Base-by-base conservation (phyloP, 2,888 invertebrate species). In the Saturnia japonica region DNA sequence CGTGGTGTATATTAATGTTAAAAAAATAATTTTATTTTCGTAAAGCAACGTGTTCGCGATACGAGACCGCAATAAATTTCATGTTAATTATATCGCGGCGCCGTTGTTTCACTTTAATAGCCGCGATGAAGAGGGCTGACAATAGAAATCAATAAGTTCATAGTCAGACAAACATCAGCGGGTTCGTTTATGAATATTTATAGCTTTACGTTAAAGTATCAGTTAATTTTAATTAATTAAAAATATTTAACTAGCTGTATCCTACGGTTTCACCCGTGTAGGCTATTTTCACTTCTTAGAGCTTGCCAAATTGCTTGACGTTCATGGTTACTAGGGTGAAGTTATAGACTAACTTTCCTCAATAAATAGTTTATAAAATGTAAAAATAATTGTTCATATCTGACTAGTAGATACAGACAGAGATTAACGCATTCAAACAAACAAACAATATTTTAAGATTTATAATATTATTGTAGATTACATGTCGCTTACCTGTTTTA, bases 31-130 rank as follows among this genome's bases (percentile, higher is more conserved):
- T 83, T 82, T 78, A 86, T 88, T 90, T 88, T 85, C 86, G 85
- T 89, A 85, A 85, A 89, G 87, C 90, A 88, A 83, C 86, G 80
- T 91, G 91, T 91, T 89, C 80, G 86, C 88, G 90, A 93, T 90
- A 91, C 78, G 83, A 80, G 83, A 73, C 76, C 73, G 83, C 76
- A 77, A 85, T 92, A 91, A 92, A 91, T 92, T 91, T 88, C 84
- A 85, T 82, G 82, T 84, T 91, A 88, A 91, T 91, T 91, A 88
- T 88, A 86, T 85, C 82, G 84, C 82, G 77, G 79, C 83, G 82
- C 79, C 79, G 76, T 80, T 83, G 87, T 88, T 88, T 87, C 83
- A 84, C 82, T 86, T 87, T 89, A 85, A 88, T 82, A 81, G 82
- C 81, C 74, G 75, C 81, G 77, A 84, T 85, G 86, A 85, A 85